These are phyloP conservation scores for Chloropsis cyanopogon DNA, from an alignment of 2,113 vertebrate genomes.

Conservation along the genomic window DNA sequence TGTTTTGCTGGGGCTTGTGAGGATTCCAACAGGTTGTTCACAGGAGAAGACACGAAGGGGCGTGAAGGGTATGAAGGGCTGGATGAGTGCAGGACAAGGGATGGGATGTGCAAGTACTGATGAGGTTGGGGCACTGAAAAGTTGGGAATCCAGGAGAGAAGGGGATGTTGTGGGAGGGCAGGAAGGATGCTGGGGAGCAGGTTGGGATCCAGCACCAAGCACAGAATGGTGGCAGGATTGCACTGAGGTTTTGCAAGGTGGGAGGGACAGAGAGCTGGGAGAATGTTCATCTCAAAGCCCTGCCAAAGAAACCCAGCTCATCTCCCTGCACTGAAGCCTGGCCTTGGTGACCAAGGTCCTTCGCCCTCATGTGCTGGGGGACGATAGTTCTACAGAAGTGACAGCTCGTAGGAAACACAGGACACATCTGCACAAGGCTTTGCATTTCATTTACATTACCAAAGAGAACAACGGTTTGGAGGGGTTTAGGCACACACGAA, in stretches of 20 bases:
- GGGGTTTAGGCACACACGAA: background rate
- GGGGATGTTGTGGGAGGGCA: background rate
- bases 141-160: background rate
- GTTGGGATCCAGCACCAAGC: background rate
- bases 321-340: background rate
- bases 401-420: background rate
- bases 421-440: background rate
- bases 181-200: background rate
- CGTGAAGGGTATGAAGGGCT: background rate
- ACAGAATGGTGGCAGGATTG: background rate
- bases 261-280: background rate
- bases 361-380: background rate
- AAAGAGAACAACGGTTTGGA: accelerated
- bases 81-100: background rate
- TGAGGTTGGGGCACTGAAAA: background rate
- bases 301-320: background rate
- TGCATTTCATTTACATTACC: background rate
- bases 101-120: background rate
- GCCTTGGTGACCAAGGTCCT: background rate
- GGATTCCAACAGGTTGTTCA: background rate
- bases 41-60: background rate
- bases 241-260: background rate
- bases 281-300: background rate
- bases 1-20: background rate
- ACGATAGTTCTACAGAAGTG: background rate